Base-by-base conservation (phyloP, 1,140 invertebrate genomes). In the Drosophila albomicans region DNA sequence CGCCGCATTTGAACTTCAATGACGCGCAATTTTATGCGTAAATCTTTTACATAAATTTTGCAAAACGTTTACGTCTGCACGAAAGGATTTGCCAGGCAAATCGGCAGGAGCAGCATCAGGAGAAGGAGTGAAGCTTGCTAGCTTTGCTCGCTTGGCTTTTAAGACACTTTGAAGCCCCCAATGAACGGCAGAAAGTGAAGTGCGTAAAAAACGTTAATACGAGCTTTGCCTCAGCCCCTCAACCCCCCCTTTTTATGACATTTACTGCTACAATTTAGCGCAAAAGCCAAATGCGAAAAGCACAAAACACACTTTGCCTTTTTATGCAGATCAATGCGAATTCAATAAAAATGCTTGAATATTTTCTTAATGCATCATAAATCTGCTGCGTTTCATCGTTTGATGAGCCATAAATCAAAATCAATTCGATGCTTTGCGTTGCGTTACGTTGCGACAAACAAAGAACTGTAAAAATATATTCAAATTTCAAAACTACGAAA, bases 1-100 rank as follows among this genome's bases (percentile, higher is more conserved):
- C 75, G 54, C 30, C 74, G 85, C 72, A 84, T 89, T 88, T 89
- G 81, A 85, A 89, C 85, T 84, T 81, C 85, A 89, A 89, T 89
- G 85, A 89, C 77, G 85, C 85, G 86, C 85, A 85, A 85, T 89
- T 89, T 89, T 89, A 89, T 89, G 85, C 81, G 82, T 81, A 85
- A 89, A 87, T 85, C 85, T 81, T 89, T 89, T 89, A 89, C 85
- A 89, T 89, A 89, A 89, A 89, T 89, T 88, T 81, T 61, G 68
- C 68, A 69, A 75, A 82, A 77, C 82, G 78, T 86, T 86, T 86
- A 79, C 73, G 78, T 81, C 82, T 81, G 75, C 78, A 87, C 77
- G 84, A 87, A 87, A 87, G 84, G 84, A 88, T 88, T 89, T 88
- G 54, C 51, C 49, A 38, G 7, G 35, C 35, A 63, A 11, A 25